Conservation (phyloP, 2,888 invertebrate genomes). For the Liodrosophila aerea region DNA sequence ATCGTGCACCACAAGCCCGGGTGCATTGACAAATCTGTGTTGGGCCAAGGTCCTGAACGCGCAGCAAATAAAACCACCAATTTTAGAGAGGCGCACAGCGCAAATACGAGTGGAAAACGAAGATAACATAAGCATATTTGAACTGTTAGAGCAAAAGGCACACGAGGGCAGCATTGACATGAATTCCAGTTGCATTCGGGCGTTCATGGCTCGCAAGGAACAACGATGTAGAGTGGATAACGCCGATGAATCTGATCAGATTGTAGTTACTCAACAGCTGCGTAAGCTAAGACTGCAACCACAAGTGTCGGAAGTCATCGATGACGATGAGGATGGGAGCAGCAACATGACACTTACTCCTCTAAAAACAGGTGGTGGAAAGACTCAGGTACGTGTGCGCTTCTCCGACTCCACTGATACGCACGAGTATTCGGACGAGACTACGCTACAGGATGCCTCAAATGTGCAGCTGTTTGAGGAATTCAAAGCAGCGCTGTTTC, state of each 20-base stretch:
- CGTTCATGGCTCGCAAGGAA: conserved; percentile 72
- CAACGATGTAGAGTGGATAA: conserved; percentile 77
- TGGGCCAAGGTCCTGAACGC: conserved; percentile 83
- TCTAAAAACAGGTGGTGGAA: conserved; percentile 35
- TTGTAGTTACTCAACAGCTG: conserved; percentile 54
- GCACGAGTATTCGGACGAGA: conserved; percentile 64
- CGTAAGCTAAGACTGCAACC: conserved; percentile 61
- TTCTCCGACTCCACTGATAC: conserved; percentile 76
- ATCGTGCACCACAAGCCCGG: conserved; percentile 26
- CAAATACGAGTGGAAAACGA: conserved; percentile 67
- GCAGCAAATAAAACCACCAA: conserved; percentile 79
- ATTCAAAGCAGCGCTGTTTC: conserved; percentile 72
- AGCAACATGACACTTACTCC: conserved; percentile 45
- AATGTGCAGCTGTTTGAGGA: conserved; percentile 71
- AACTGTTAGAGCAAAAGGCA: conserved; percentile 89
- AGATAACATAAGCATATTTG: conserved; percentile 89
- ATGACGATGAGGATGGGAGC: conserved; percentile 25
- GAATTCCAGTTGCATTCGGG: conserved; percentile 86
- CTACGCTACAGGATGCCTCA: conserved; percentile 40
- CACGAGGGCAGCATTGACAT: conserved; percentile 88
- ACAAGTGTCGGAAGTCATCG: conserved; percentile 37
- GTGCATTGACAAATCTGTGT: conserved; percentile 43
- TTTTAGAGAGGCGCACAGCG: conserved; percentile 47
- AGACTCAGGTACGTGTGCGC: conserved; percentile 62
- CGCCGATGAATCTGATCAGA: conserved; percentile 73